These are phyloP conservation scores for Hymenopus coronatus DNA, from an alignment of 2,888 invertebrate genomes.

Conservation along the genomic window DNA sequence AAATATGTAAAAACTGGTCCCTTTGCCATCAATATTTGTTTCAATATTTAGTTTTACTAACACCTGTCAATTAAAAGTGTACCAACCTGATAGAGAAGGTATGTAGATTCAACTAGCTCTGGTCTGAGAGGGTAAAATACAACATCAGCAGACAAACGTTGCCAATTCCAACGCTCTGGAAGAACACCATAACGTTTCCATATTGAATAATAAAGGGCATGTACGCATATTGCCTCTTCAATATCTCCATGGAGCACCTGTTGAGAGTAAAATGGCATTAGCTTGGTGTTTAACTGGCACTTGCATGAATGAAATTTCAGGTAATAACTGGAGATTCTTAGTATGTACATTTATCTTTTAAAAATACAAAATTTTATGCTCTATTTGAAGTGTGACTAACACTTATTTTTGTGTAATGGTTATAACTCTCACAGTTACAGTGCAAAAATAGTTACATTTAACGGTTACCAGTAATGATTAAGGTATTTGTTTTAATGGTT, in stretches of 20 bases:
- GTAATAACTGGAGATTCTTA: no score
- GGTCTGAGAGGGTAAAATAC: constrained; percentile 62
- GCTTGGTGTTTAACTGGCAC: no score
- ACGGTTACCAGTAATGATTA: no score
- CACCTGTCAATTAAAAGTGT: not conserved
- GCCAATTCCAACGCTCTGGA: constrained; percentile 54
- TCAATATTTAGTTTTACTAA: not conserved
- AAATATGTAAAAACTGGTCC: no score
- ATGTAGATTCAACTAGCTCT: constrained; percentile 62
- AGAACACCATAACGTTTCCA: constrained; percentile 59
- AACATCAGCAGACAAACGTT: constrained; percentile 53
- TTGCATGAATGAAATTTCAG: no score
- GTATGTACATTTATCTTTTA: no score
- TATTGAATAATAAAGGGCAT: constrained; percentile 59
- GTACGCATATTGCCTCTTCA: constrained; percentile 63
- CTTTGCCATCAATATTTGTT: not conserved
- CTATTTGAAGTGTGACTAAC: no score
- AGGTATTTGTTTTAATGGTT: no score
- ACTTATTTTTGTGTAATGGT: no score
- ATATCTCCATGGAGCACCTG: constrained; percentile 58
- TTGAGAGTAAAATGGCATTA: not conserved
- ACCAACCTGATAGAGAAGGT: constrained; percentile 53
- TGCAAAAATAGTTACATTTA: no score
- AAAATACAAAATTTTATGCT: no score
- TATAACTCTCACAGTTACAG: no score